A percentile compares a stretch with the other conserved stretches of the same genome.
phyloP scores from a whole-genome alignment of 2,888 invertebrate species.

The Cinara cedri region DNA sequence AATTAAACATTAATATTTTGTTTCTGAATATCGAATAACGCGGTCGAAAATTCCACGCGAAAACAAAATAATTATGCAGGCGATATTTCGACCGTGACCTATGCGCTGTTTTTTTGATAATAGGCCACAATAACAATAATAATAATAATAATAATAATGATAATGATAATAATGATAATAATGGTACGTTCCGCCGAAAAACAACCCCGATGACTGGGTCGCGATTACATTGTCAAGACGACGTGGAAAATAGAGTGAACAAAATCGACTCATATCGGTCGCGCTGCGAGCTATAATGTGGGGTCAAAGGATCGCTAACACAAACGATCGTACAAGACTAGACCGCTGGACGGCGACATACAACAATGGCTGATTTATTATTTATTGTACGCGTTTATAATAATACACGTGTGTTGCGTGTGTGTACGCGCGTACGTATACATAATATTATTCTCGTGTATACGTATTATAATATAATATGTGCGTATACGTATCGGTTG shows the following conservation, averaged over 20 bases:
- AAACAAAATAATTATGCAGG: background rate
- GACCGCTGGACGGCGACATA: constrained; percentile 53
- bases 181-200: constrained; percentile 9
- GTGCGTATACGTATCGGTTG: background rate
- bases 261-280: constrained; percentile 32
- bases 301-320: constrained; percentile 38
- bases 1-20: too few relatives aligned
- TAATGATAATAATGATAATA: background rate
- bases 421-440: background rate
- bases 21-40: background rate
- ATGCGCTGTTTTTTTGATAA: background rate
- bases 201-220: constrained; percentile 20
- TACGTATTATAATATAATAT: too few relatives aligned
- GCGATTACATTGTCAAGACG: constrained; percentile 45
- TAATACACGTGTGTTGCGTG: too few relatives aligned
- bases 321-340: constrained; percentile 39
- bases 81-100: background rate
- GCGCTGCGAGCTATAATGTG: background rate
- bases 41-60: background rate
- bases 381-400: constrained; percentile 47
- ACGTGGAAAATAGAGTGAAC: constrained; percentile 35
- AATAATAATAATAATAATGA: background rate
- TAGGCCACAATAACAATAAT: background rate
- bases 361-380: constrained; percentile 51
- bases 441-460: background rate